Percentiles rank a stretch among this genome's conserved stretches.
Evolutionary conservation across 2,113 vertebrate species (phyloP).

Genomic region (Rynchops niger): DNA sequence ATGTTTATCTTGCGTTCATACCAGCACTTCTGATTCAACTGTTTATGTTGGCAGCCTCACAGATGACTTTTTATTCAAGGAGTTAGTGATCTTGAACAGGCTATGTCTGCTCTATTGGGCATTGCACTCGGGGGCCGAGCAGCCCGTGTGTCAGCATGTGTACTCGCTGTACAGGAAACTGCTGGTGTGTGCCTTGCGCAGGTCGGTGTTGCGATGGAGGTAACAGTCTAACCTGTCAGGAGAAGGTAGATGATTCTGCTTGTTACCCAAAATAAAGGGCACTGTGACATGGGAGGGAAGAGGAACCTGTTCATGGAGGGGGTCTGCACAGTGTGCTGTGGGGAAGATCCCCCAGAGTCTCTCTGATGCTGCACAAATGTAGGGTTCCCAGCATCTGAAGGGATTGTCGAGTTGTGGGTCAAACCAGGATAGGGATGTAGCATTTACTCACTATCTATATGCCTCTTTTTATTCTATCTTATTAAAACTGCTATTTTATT

Average conservation of each 20-base stretch:
- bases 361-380: background rate
- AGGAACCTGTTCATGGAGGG: background rate
- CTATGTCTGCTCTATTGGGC: background rate
- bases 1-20: background rate
- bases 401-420: too few species aligned
- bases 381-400: background rate
- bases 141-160: fast-evolving
- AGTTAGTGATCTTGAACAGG: background rate
- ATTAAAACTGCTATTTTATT: background rate
- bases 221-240: too few species aligned
- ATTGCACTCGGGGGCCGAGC: fast-evolving
- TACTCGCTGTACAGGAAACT: fast-evolving
- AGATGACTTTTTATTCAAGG: background rate
- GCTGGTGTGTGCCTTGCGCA: fast-evolving
- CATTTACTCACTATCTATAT: background rate
- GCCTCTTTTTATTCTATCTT: background rate
- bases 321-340: background rate
- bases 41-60: background rate
- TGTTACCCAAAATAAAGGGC: background rate
- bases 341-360: background rate
- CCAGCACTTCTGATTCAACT: background rate
- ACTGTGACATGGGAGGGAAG: background rate
- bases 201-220: fast-evolving
- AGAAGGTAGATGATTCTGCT: background rate
- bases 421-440: background rate